Conservation (phyloP, 2,797 vertebrate genomes). For the Meriones psammophilus region DNA sequence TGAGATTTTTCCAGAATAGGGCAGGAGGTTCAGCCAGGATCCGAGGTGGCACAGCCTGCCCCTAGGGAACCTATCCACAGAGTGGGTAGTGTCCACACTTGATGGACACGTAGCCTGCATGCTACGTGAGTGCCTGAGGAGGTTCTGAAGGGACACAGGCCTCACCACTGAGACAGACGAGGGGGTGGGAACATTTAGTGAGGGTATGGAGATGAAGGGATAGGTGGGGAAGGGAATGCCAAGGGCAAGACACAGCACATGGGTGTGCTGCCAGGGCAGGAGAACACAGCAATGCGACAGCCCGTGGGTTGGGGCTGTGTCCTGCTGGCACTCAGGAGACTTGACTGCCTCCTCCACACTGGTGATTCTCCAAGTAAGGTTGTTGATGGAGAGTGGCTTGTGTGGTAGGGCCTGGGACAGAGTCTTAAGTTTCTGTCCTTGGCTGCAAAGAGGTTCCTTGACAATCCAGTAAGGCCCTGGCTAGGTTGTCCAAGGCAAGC, state of each 20-base stretch:
- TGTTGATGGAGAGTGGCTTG: rapidly evolving
- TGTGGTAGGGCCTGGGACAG: not conserved
- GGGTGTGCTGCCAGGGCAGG: not conserved
- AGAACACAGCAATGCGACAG: not conserved
- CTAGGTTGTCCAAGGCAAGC: not conserved
- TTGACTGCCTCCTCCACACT: not conserved
- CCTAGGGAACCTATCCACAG: rapidly evolving
- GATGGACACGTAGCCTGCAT: not conserved
- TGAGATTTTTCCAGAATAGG: not conserved
- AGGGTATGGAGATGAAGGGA: not conserved
- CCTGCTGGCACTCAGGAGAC: not conserved
- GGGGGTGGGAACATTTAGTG: not conserved
- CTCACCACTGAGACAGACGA: not conserved
- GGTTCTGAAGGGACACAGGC: not conserved
- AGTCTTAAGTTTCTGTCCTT: not conserved
- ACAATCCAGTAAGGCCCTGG: not conserved
- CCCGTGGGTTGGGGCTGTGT: not conserved
- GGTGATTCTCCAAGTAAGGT: not conserved
- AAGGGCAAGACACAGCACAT: not conserved
- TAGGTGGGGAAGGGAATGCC: not conserved
- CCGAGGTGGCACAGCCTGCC: not conserved
- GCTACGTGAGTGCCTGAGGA: rapidly evolving
- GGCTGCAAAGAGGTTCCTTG: not conserved
- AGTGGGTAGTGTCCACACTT: not conserved
- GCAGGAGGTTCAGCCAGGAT: not conserved